phyloP scores from a whole-genome alignment of 2,888 invertebrate genomes.

The Altica lythri region DNA sequence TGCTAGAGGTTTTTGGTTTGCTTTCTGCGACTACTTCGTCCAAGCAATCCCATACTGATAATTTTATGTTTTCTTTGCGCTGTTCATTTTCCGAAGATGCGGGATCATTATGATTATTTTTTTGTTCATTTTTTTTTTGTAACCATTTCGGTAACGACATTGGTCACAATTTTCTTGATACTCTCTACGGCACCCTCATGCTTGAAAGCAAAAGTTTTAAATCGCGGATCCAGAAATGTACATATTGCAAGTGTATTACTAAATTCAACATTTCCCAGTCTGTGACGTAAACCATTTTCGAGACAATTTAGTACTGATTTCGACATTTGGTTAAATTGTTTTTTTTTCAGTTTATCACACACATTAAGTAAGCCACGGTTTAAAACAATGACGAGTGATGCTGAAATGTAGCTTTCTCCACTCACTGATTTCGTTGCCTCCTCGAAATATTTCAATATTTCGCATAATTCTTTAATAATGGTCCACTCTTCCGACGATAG shows the following conservation, averaged over 20 bases:
- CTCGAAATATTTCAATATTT: conserved; percentile 40
- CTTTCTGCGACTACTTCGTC: background rate
- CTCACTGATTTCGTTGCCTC: conserved; percentile 38
- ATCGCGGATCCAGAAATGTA: conserved; percentile 26
- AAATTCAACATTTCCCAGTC: conserved; percentile 17
- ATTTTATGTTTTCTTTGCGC: background rate
- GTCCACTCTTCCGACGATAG: conserved; percentile 28
- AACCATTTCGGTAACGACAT: background rate
- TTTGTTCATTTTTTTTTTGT: background rate
- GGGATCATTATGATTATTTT: background rate
- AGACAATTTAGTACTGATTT: conserved; percentile 24
- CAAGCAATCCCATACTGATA: background rate
- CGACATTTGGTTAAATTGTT: background rate
- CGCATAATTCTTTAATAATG: conserved; percentile 34
- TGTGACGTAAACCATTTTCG: conserved; percentile 14
- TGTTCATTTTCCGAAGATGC: background rate
- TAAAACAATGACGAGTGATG: conserved; percentile 33
- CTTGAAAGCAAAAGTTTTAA: conserved; percentile 17
- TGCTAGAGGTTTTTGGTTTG: background rate
- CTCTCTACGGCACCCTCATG: background rate
- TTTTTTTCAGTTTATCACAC: conserved; percentile 23
- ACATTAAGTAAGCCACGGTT: conserved; percentile 30
- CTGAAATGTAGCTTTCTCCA: conserved; percentile 39
- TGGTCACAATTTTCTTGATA: background rate
- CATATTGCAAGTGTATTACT: conserved; percentile 13